Evolutionary conservation across 2,113 vertebrate genomes (phyloP).

Genomic region (Chionodraco myersi): DNA sequence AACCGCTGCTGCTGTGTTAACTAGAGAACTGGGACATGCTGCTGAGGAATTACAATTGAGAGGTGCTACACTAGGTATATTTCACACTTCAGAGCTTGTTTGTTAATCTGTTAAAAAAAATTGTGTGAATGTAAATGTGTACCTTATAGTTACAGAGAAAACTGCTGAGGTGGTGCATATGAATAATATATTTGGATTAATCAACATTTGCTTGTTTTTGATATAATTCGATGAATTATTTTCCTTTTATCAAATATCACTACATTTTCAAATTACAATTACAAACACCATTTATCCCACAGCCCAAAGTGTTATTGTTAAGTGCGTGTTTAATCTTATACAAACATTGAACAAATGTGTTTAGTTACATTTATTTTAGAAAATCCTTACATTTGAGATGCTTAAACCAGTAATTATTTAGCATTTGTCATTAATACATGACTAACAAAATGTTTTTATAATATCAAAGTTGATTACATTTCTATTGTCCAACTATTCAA

Average conservation of each 20-base stretch:
- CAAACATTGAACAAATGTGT: background rate
- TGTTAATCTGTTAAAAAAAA: conserved; percentile 42
- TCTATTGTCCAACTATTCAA: background rate
- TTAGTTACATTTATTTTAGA: background rate
- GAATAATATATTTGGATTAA: background rate
- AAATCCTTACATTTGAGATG: background rate
- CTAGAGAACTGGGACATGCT: conserved; percentile 15
- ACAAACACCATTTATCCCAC: too few species aligned
- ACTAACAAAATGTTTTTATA: background rate
- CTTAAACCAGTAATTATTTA: background rate
- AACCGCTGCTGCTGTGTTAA: conserved; percentile 37
- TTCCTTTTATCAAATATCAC: background rate
- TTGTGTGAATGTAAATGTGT: conserved; percentile 9
- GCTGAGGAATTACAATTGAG: conserved; percentile 41
- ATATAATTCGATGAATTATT: background rate
- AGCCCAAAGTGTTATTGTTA: background rate
- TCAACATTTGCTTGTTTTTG: background rate
- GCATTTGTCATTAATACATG: background rate
- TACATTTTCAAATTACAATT: background rate
- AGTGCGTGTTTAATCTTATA: background rate
- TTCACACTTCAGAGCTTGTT: conserved; percentile 42
- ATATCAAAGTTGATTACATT: background rate
- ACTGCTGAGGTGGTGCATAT: background rate
- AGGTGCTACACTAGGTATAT: conserved; percentile 25
- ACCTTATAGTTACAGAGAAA: background rate